Evolutionary conservation across 2,113 vertebrate genomes (phyloP).

Genomic region (Perca fluviatilis): DNA sequence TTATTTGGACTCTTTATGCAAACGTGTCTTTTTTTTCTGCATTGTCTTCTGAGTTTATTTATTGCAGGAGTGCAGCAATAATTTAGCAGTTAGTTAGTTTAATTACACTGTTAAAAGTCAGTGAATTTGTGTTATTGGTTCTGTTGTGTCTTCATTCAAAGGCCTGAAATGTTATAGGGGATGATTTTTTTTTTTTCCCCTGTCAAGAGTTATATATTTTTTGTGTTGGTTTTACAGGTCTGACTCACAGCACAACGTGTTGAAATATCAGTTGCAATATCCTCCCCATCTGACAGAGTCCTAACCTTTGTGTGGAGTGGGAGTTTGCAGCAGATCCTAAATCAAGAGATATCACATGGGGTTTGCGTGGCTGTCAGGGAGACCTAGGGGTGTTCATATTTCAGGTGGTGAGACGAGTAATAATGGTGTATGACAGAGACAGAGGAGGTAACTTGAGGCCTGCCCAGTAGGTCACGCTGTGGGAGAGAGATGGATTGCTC

Average conservation of each 20-base stretch:
- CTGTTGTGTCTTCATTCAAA: conserved; percentile 7
- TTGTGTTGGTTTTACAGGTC: conserved; percentile 42
- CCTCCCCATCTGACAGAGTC: conserved; percentile 56
- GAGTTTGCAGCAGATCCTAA: conserved; percentile 55
- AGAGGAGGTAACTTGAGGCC: conserved; percentile 78
- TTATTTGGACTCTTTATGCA: neutral
- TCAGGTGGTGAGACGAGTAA: conserved; percentile 74
- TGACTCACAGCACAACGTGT: conserved; percentile 62
- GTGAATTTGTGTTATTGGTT: neutral
- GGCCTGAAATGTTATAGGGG: conserved; percentile 13
- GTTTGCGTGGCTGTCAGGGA: conserved; percentile 57
- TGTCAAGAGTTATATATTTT: conserved; percentile 10
- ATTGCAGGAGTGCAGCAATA: neutral
- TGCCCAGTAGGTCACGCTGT: conserved; percentile 71
- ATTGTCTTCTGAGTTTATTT: neutral
- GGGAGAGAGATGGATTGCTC: conserved; percentile 74
- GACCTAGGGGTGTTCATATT: conserved; percentile 73
- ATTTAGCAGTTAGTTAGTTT: neutral
- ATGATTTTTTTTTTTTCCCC: neutral
- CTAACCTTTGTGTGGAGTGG: conserved; percentile 46
- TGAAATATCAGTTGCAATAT: conserved; percentile 79
- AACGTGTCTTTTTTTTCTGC: neutral
- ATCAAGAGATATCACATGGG: conserved; percentile 65
- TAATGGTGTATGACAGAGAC: conserved; percentile 79
- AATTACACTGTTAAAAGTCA: neutral